Evolutionary conservation across 2,888 invertebrate genomes (phyloP).

Genomic region (Eupeodes latifasciatus): DNA sequence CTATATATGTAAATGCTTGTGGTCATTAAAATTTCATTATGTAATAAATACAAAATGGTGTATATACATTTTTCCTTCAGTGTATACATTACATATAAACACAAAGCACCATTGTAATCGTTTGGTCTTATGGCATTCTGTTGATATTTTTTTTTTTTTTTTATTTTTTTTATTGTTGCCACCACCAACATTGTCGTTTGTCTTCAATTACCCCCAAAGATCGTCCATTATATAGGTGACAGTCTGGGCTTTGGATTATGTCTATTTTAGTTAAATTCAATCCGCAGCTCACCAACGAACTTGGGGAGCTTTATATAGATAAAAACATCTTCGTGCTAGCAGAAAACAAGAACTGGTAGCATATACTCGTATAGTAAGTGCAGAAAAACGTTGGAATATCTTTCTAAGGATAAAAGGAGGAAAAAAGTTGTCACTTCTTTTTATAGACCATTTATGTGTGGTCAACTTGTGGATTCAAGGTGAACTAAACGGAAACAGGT

Average conservation of each 20-base stretch:
- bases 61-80: no score
- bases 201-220: conserved; percentile 17
- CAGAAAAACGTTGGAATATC: not conserved
- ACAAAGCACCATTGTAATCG: not conserved
- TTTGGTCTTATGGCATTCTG: not conserved
- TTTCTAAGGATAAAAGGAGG: not conserved
- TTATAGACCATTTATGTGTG: not conserved
- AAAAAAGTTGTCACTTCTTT: not conserved
- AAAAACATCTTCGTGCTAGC: not conserved
- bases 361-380: no score
- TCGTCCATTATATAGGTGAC: conserved; percentile 5
- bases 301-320: not conserved
- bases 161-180: not conserved
- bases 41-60: no score
- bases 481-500: not conserved
- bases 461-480: conserved; percentile 13
- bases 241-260: conserved; percentile 18
- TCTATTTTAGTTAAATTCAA: conserved; percentile 24
- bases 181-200: conserved; percentile 13
- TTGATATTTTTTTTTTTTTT: not conserved
- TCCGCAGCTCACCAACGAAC: not conserved
- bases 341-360: not conserved
- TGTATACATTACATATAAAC: no score
- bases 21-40: no score
- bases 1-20: no score